A percentile compares a stretch with the other conserved stretches of the same genome.
These are phyloP conservation scores for Polyergus mexicanus DNA, from an alignment of 1,140 invertebrate genomes.

Conservation along the genomic window DNA sequence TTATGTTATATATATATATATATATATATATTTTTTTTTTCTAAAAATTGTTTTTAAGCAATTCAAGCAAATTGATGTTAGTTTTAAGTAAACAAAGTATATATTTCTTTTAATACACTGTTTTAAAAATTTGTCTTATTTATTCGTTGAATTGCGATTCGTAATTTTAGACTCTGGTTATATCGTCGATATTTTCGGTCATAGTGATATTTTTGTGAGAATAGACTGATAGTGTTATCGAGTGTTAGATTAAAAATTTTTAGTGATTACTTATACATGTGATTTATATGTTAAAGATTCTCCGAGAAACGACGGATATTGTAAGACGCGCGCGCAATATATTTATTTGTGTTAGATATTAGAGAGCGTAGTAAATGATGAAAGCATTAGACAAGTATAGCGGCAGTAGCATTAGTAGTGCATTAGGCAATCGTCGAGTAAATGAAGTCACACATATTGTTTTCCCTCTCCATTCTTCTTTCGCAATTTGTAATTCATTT, in stretches of 20 bases:
- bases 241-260: conserved; percentile 69
- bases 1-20: too few species aligned
- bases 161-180: conserved; percentile 44
- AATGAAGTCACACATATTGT: conserved; percentile 35
- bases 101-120: neutral
- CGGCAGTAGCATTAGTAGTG: conserved; percentile 71
- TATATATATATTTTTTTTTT: neutral
- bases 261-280: conserved; percentile 70
- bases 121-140: conserved; percentile 24
- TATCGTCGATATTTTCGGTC: conserved; percentile 67
- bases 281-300: conserved; percentile 74
- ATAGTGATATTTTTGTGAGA: conserved; percentile 79
- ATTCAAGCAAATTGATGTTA: conserved; percentile 5
- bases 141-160: conserved; percentile 20
- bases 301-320: conserved; percentile 47
- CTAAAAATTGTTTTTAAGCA: conserved; percentile 14
- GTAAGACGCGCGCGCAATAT: conserved; percentile 69
- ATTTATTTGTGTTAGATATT: conserved; percentile 80
- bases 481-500: conserved; percentile 59
- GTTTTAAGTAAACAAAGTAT: neutral
- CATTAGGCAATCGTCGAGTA: conserved; percentile 67
- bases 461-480: conserved; percentile 44
- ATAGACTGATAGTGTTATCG: conserved; percentile 79
- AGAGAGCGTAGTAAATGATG: conserved; percentile 71
- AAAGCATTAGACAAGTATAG: conserved; percentile 73